Percentiles rank a stretch among this genome's conserved stretches.
Evolutionary conservation across 2,797 vertebrate species (phyloP).

Genomic region (Spondyliosoma cantharus): DNA sequence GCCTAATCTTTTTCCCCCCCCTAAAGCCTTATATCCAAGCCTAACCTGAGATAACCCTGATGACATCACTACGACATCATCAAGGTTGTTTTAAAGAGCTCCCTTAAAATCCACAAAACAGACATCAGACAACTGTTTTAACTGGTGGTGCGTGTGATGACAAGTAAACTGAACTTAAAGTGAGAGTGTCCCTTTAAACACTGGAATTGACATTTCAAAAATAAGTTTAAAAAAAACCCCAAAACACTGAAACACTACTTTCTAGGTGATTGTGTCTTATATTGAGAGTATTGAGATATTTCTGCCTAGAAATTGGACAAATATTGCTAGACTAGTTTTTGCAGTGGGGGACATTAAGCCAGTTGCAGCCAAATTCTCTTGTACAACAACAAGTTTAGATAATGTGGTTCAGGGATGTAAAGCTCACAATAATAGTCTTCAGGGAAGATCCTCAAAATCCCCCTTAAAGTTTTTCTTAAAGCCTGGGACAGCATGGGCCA

Average conservation of each 20-base stretch:
- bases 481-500: not conserved
- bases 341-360: conserved; percentile 1
- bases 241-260: too few relatives aligned
- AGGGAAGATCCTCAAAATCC: conserved; percentile 31
- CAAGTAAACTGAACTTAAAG: not conserved
- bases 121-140: not conserved
- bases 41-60: too few relatives aligned
- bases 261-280: too few relatives aligned
- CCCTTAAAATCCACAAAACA: not conserved
- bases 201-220: too few relatives aligned
- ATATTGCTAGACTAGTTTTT: too few relatives aligned
- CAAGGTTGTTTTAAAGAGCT: conserved; percentile 4
- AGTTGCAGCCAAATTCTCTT: not conserved
- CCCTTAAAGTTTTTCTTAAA: not conserved
- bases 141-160: not conserved
- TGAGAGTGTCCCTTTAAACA: too few relatives aligned
- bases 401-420: conserved; percentile 26
- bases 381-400: conserved; percentile 25
- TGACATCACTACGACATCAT: not conserved
- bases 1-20: too few relatives aligned
- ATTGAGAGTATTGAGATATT: too few relatives aligned
- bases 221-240: too few relatives aligned
- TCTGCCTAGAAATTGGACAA: too few relatives aligned
- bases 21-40: too few relatives aligned
- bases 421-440: conserved; percentile 4